These are phyloP conservation scores for Pagrus major DNA, from an alignment of 2,113 vertebrate species.

Conservation along the genomic window DNA sequence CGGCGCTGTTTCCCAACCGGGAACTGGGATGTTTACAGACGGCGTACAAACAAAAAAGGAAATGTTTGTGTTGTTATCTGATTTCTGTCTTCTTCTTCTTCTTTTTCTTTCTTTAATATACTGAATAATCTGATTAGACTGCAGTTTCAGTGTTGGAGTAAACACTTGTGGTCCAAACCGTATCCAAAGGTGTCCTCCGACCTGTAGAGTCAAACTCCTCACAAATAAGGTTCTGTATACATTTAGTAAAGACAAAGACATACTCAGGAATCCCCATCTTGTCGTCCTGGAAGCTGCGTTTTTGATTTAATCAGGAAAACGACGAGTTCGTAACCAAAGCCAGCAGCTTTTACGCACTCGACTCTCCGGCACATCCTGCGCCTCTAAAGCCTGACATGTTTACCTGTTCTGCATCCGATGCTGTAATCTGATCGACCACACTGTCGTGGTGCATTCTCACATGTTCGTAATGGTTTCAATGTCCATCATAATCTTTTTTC, in stretches of 20 bases:
- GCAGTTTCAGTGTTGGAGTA: not conserved
- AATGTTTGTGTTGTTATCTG: not conserved
- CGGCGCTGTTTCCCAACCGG: not conserved
- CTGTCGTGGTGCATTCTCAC: not conserved
- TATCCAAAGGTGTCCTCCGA: not conserved
- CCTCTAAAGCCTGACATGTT: not conserved
- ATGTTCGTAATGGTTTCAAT: not conserved
- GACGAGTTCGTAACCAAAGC: not conserved
- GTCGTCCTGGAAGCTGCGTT: not conserved
- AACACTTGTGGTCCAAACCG: conserved; percentile 13
- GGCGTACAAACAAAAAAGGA: not conserved
- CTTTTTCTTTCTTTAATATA: too few species aligned
- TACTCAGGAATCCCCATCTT: not conserved
- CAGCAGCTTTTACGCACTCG: conserved; percentile 50
- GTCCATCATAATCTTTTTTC: not conserved
- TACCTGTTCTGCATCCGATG: conserved; percentile 23
- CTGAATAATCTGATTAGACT: not conserved
- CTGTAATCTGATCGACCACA: not conserved
- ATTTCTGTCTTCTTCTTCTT: too few species aligned
- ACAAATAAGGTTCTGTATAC: not conserved
- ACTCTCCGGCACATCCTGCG: conserved; percentile 8
- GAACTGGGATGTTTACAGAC: conserved; percentile 17
- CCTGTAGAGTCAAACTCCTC: not conserved
- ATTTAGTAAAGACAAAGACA: not conserved
- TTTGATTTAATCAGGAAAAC: not conserved